Evolutionary conservation across 2,113 vertebrate species (phyloP).

Genomic region (Corynorhinus townsendii): DNA sequence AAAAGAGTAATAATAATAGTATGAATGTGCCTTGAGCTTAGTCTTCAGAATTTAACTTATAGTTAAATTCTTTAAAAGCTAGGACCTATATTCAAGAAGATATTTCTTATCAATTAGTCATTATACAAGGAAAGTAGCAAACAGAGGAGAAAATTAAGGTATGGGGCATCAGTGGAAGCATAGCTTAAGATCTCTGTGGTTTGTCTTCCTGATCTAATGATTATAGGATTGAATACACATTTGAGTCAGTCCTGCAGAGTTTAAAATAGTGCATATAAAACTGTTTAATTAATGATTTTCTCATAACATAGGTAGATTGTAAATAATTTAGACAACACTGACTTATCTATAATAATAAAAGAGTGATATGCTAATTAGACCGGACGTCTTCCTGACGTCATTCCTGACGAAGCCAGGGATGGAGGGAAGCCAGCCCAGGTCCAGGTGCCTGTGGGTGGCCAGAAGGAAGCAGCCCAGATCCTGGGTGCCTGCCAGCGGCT

Average conservation of each 20-base stretch:
- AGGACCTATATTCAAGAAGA: not conserved
- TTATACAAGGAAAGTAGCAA: not conserved
- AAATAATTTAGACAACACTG: not conserved
- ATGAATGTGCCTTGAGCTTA: not conserved
- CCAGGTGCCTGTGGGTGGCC: too few species aligned
- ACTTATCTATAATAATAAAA: too few species aligned
- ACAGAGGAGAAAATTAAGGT: not conserved
- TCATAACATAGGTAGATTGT: not conserved
- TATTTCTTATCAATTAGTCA: not conserved
- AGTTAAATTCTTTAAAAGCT: not conserved
- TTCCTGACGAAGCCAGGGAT: too few species aligned
- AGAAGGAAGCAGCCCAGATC: too few species aligned
- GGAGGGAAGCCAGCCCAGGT: too few species aligned
- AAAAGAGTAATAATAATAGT: not conserved
- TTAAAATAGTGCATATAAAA: not conserved
- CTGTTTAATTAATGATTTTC: not conserved
- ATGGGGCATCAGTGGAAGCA: not conserved
- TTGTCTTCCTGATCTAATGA: not conserved
- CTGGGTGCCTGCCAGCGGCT: too few species aligned
- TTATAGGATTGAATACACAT: not conserved
- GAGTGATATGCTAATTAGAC: too few species aligned
- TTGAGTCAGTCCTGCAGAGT: not conserved
- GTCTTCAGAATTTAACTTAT: conserved; percentile 11
- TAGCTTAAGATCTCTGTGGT: not conserved
- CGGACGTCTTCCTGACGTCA: too few species aligned